Evolutionary conservation across 2,888 invertebrate genomes (phyloP), one percentile per base, ranked within the genome.

Genomic region (Lasioglossum leucozonium): DNA sequence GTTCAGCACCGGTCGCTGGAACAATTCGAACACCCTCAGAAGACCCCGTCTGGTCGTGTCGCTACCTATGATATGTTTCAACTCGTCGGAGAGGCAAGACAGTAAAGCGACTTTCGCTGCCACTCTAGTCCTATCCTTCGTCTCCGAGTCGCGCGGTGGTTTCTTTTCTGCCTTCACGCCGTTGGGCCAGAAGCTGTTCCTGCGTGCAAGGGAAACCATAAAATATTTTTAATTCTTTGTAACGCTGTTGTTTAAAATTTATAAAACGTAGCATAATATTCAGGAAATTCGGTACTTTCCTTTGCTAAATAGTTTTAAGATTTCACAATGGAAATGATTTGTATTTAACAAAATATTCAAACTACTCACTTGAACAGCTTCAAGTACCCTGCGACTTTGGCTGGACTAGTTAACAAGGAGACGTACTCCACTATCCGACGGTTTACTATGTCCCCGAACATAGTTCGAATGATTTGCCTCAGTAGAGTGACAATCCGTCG

Each of bases 401-500:
- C 97, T 0, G 98, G 98, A 87, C 98, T 98, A 0, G 99, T 99
- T 91, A 98, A 95, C 86, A 97, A 97, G 40, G 98, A 97, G 2
- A 99, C 98, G 92, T 98, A 97, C 92, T 99, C 98, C 77, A 98
- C 96, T 85, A 99, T 99, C 94, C 98, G 97, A 91, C 98, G 96
- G 95, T 98, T 98, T 62, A 98, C 97, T 89, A 97, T 97, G 93
- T 98, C 97, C 34, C 98, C 98, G 92, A 98, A 97, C 96, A 98
- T 97, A 30, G 97, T 97, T 88, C 97, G 96, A 74, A 98, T 96
- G 79, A 98, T 97, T 95, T 98, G 97, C 30, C 98, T 95, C 34
- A 98, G 95, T 69, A 98, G 95, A 18, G 97, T 97, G 11, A 98
- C 97, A 88, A 98, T 97, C 82, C 98, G 96, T 77, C 98, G 95